phyloP scores from a whole-genome alignment of 2,888 invertebrate genomes.

The Cephus pygmeus region DNA sequence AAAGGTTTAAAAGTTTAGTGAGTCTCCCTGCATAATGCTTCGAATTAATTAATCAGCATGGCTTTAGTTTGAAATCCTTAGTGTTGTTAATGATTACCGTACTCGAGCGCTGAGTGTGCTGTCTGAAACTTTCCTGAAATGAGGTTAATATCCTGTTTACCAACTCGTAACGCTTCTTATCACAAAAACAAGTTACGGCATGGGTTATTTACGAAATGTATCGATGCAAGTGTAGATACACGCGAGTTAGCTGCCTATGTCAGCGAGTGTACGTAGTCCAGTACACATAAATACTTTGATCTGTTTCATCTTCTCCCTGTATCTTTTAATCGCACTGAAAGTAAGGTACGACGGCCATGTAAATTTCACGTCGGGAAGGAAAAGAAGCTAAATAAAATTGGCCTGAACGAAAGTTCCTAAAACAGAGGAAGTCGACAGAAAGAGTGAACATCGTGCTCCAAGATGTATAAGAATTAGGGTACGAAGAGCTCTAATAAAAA shows the following conservation, averaged over 20 bases:
- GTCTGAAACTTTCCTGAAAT: conserved; percentile 26
- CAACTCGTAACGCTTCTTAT: conserved; percentile 43
- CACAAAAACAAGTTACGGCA: conserved; percentile 39
- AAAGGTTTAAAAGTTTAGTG: background rate
- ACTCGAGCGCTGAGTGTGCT: background rate
- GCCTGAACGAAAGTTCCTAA: background rate
- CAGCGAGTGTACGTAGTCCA: background rate
- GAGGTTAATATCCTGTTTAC: conserved; percentile 54
- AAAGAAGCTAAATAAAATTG: background rate
- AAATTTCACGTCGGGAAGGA: background rate
- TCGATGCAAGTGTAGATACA: conserved; percentile 35
- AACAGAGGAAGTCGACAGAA: background rate
- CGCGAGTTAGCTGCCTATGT: background rate
- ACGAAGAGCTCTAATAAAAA: background rate
- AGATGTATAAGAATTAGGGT: background rate
- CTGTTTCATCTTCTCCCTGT: too few species aligned
- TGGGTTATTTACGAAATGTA: conserved; percentile 36
- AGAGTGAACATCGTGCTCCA: background rate
- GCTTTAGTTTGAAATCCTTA: background rate
- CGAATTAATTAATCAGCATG: background rate
- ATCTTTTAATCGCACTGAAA: background rate
- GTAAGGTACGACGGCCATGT: background rate
- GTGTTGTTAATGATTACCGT: background rate
- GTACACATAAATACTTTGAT: background rate
- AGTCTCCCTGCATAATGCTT: background rate